phyloP scores from a whole-genome alignment of 2,113 vertebrate genomes.

The Lasiurus cinereus region DNA sequence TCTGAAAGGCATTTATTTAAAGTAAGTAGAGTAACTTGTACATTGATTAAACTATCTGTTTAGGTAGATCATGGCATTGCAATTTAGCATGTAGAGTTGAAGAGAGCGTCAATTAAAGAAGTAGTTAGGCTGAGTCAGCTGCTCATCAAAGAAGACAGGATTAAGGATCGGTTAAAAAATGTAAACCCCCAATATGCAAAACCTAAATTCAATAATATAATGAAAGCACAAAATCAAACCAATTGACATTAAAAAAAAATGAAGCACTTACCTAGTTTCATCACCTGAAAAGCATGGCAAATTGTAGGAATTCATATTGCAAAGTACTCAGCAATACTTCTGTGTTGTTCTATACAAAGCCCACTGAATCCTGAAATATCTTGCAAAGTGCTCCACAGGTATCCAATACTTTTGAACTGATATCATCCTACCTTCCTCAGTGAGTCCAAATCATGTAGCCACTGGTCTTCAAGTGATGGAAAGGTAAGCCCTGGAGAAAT shows the following conservation, averaged over 20 bases:
- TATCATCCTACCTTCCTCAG: slow-evolving; percentile 63
- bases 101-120: slow-evolving; percentile 69
- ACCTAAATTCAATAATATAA: slow-evolving; percentile 61
- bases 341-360: slow-evolving; percentile 58
- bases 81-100: slow-evolving; percentile 63
- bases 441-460: slow-evolving; percentile 59
- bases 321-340: slow-evolving; percentile 60
- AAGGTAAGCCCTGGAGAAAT: slow-evolving; percentile 46
- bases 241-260: slow-evolving; percentile 74
- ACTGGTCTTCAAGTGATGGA: slow-evolving; percentile 58
- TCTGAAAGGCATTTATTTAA: slow-evolving; percentile 77
- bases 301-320: slow-evolving; percentile 54
- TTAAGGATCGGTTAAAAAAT: slow-evolving; percentile 71
- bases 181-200: slow-evolving; percentile 66
- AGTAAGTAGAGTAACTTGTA: slow-evolving; percentile 73
- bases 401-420: slow-evolving; percentile 60
- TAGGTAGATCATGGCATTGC: slow-evolving; percentile 60
- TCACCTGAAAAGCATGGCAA: slow-evolving; percentile 61
- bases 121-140: slow-evolving; percentile 65
- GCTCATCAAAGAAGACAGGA: slow-evolving; percentile 75
- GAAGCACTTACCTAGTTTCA: slow-evolving; percentile 62
- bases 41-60: slow-evolving; percentile 77
- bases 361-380: slow-evolving; percentile 53
- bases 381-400: slow-evolving; percentile 70
- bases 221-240: slow-evolving; percentile 62